Percentiles rank a stretch among this genome's conserved stretches.
Conservation (phyloP, 2,888 invertebrate genomes). For the Syritta pipiens region DNA sequence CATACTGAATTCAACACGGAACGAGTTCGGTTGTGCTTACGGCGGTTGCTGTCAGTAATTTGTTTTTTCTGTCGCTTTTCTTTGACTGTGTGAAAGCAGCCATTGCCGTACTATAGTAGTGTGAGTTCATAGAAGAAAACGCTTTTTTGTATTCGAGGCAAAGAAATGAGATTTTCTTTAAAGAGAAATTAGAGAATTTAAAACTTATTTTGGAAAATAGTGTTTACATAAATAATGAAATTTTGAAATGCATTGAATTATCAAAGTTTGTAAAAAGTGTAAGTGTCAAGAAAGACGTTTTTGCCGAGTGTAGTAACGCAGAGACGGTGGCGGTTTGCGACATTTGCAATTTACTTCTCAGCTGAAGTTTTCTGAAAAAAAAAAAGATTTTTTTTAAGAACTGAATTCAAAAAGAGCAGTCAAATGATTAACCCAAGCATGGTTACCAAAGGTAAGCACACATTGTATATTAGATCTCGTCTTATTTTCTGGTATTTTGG, state of each 20-base stretch:
- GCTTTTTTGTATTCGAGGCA: conserved; percentile 21
- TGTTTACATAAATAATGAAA: conserved; percentile 3
- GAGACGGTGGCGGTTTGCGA: conserved; percentile 12
- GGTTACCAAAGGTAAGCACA: conserved; percentile 35
- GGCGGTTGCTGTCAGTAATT: conserved; percentile 25
- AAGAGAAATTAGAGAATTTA: conserved; percentile 17
- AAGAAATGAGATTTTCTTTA: conserved; percentile 39
- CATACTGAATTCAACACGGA: conserved; percentile 70
- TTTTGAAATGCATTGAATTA: conserved; percentile 10
- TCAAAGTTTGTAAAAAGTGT: neutral
- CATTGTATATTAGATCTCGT: too few species aligned
- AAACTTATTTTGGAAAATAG: neutral
- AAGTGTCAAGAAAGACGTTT: conserved; percentile 7
- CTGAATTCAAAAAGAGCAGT: neutral
- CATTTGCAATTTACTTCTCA: conserved; percentile 5
- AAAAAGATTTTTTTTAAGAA: too few species aligned
- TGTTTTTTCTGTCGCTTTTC: conserved; percentile 1
- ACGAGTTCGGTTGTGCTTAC: conserved; percentile 66
- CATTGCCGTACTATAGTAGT: conserved; percentile 30
- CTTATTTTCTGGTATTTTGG: neutral
- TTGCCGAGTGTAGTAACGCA: neutral
- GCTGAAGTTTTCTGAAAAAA: conserved; percentile 4
- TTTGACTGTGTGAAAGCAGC: conserved; percentile 27
- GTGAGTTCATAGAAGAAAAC: conserved; percentile 48
- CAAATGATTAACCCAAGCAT: conserved; percentile 33